Evolutionary conservation across 2,113 vertebrate genomes (phyloP), one percentile per base, ranked within the genome.

Genomic region (Abramis brama): DNA sequence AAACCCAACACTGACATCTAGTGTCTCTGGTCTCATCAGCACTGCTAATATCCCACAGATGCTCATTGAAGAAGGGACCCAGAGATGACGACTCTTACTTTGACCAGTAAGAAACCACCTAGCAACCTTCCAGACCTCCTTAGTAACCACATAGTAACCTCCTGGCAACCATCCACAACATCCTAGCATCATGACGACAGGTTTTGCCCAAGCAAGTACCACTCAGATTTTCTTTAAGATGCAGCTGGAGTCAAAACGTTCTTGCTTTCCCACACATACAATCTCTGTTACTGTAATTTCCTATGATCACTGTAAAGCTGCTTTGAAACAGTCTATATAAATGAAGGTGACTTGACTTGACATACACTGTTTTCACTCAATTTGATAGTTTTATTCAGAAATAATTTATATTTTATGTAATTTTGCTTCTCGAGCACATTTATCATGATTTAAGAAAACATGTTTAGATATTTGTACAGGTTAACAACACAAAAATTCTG

Each of bases 1-100:
- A 89, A 60, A 82, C 86, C 60, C 85, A 87, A 89, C 47, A 89
- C 88, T 89, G 88, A 87, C 86, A 87, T 82, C 88, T 87, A 85
- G 83, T 87, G 88, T 86, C 70, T 66, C 0, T 60, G 11, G 7
- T 1, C 13, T 52, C 21, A 76, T 45, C 47, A 81, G 25, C 71
- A 52, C 19, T 10, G 8, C 71, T 82, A 10, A 47, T 21, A 76
- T 33, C 39, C 73, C 17, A 25, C 52, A 71, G 36, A 47, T 2
- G 2, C 6, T 50, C n/a, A 50, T 10, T 23, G 7, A 43, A 71
- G 68, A 23, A 39, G 8, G 3, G 19, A 6, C 19, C 55, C 55
- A 36, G 19, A 23, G 33, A 50, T 52, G 50, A 52, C 0, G 6
- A 39, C 19, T 10, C 33, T 71, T 8, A 71, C 68, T 23, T 39